Base-by-base conservation (phyloP, 2,888 invertebrate species). In the Drosophila incognita region DNA sequence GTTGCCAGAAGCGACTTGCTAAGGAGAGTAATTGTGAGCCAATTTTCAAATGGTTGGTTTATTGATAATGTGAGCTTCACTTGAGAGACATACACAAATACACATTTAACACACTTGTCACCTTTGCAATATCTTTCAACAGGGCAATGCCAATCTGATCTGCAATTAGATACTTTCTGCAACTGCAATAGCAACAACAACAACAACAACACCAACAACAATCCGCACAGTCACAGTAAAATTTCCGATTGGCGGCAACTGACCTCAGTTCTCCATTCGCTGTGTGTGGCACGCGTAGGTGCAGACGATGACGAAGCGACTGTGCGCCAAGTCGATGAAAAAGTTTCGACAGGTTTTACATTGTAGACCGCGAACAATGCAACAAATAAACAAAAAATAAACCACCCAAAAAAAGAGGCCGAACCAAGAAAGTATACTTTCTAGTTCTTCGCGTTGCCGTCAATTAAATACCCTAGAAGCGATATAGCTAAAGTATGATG, bases 341-440 rank as follows among this genome's bases (percentile, higher is more conserved):
- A 83, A 83, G 67, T 83, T 87, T 83, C 83, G 83, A 83, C 83
- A 83, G 83, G 83, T 87, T 81, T 71, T 74, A 71, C 76, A 87
- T 79, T 83, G 84, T 82, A 82, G 87, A 82, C 87, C 87, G 74
- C 76, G 52, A 67, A 67, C 71, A 85, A 79, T 68, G 82, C 80
- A 74, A 70, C 69, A 82, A 80, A 63, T 79, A 38, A 21, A 51
- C 38, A 60, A 69, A 42, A 52, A 56, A n/a, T 33, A 36, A 11
- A 24, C 11, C 18, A 15, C 15, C 27, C 29, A 27, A 46, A 52
- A 66, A 31, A 10, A n/a, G 7, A 49, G 13, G 46, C 24, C 46
- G 46, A 46, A 15, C 46, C 46, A 27, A 15, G 18, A 27, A 51
- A 35, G 10, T 27, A 10, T n/a, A 27, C 18, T 36, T 35, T 49